Base-by-base conservation (phyloP, 2,113 vertebrate genomes). In the Percopsis transmontana region DNA sequence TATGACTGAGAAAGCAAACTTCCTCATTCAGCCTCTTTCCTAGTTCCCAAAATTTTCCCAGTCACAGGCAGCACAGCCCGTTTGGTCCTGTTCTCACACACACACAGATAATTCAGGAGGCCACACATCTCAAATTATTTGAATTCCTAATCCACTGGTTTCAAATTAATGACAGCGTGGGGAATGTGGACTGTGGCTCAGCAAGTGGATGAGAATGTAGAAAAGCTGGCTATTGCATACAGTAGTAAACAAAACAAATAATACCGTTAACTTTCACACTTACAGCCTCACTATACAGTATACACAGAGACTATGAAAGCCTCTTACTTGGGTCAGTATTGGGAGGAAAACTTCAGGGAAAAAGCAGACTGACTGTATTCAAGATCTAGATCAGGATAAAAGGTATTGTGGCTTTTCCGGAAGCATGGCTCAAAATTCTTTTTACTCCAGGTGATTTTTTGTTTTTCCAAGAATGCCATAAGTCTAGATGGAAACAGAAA, bases 161-260 rank as follows among this genome's bases (percentile, higher is more conserved):
- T 68, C 44, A 15, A 60, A 56, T 41, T 33, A 60, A 77, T 58
- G 67, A 3, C 39, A 33, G 41, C 44, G 33, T 23, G 1, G 18
- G 76, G 76, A 77, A 83, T 77, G 63, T 39, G 48, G 73, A 82
- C 59, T 62, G 58, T 50, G 20, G 59, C 38, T 73, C 56, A 7
- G 53, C 50, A 14, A 15, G 59, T 13, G 19, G 47, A 38, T 6
- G 63, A 75, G 81, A 81, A 86, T 82, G 79, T 58, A 38, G 71
- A 21, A 66, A 53, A 72, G 77, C 79, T 69, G 62, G 72, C 68
- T 60, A 53, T 41, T 63, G 27, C 15, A 21, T 54, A 65, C n/a
- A n/a, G n/a, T 80, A 80, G 76, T 86, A 69, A 85, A 83, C 74
- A 75, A 20, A 55, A 23, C 56, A 44, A 39, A 27, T 44, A 18